Conservation (phyloP, 2,888 invertebrate genomes). For the Cerastis leucographa region DNA sequence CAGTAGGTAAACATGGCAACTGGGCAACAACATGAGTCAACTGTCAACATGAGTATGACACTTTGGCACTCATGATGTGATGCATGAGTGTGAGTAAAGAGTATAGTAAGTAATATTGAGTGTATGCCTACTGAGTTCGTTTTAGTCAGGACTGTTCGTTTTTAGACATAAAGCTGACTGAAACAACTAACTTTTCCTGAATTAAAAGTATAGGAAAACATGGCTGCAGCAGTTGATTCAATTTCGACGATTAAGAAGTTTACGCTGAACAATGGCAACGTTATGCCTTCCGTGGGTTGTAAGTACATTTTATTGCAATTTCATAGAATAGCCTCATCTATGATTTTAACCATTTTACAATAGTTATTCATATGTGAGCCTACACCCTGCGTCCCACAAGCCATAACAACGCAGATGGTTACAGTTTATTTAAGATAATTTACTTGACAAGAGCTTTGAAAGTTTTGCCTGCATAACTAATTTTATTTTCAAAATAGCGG, state of each 20-base stretch:
- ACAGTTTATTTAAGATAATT: background rate
- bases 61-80: no score
- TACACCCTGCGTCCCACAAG: background rate
- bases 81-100: no score
- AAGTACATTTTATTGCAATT: constrained; percentile 65
- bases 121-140: no score
- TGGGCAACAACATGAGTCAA: no score
- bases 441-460: background rate
- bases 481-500: background rate
- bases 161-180: background rate
- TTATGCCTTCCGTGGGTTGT: constrained; percentile 81
- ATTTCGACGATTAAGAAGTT: constrained; percentile 47
- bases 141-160: no score
- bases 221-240: constrained; percentile 53
- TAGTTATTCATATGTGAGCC: background rate
- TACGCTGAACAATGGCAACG: constrained; percentile 72
- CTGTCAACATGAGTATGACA: no score
- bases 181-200: background rate
- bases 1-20: no score
- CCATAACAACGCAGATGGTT: background rate
- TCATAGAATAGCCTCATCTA: background rate
- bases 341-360: background rate
- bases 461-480: background rate
- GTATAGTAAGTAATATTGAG: no score
- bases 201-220: constrained; percentile 28